These are phyloP conservation scores for Xestia ashworthii DNA, from an alignment of 2,888 invertebrate species.

Conservation along the genomic window DNA sequence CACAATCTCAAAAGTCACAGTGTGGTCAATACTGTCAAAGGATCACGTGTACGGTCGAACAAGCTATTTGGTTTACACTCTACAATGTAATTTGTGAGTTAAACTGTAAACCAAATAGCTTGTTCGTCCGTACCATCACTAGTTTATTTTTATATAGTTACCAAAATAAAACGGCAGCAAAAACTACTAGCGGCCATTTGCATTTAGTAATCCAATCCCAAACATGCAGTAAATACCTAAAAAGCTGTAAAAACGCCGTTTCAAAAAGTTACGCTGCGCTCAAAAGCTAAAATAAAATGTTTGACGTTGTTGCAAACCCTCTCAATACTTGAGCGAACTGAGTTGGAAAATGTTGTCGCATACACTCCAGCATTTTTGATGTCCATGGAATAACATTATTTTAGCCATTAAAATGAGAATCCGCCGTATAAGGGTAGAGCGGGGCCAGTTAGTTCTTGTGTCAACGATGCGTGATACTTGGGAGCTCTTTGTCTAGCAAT, in stretches of 20 bases:
- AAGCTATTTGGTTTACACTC: too few relatives aligned
- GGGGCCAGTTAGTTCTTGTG: not conserved
- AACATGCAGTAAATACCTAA: slow-evolving; percentile 34
- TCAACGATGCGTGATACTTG: not conserved
- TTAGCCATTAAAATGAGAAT: slow-evolving; percentile 1
- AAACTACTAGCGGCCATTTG: slow-evolving; percentile 14
- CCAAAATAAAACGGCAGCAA: not conserved
- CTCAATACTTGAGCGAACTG: slow-evolving; percentile 37
- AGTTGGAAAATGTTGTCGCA: slow-evolving; percentile 51
- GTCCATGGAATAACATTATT: slow-evolving; percentile 40
- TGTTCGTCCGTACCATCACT: too few relatives aligned
- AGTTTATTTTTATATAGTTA: not conserved
- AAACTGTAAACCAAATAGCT: too few relatives aligned
- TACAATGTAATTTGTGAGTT: too few relatives aligned
- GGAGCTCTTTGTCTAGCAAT: not conserved
- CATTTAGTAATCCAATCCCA: slow-evolving; percentile 42
- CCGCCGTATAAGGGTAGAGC: not conserved
- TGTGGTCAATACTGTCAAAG: not conserved
- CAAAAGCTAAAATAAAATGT: slow-evolving; percentile 56
- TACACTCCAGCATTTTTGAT: slow-evolving; percentile 34
- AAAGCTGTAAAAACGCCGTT: slow-evolving; percentile 43
- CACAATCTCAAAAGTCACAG: not conserved
- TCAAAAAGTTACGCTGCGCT: slow-evolving; percentile 40
- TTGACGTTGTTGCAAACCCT: slow-evolving; percentile 48
- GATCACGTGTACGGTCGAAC: too few relatives aligned